Evolutionary conservation across 1,140 invertebrate genomes (phyloP), one percentile per base, ranked within the genome.

Genomic region (Lucilia cuprina): DNA sequence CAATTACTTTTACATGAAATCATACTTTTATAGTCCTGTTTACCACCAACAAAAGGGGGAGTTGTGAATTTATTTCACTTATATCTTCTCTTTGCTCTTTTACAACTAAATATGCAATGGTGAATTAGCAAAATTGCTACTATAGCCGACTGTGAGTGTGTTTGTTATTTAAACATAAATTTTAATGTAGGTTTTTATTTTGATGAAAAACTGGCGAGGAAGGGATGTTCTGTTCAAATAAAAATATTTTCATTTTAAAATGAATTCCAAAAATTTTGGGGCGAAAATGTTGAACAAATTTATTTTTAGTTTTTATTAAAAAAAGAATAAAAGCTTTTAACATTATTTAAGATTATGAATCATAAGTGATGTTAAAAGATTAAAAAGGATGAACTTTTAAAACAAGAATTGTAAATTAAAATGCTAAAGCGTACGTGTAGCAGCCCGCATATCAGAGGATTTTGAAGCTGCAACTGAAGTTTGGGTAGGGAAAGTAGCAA

Each of bases 51-150:
- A n/a, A n/a, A n/a, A n/a, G n/a, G 25, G 25, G 25, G 25, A 30
- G 25, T 30, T 30, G 25, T 30, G 25, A 30, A 30, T 30, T 30
- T 30, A 30, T 30, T 30, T 30, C 25, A 30, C 3, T 30, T 30
- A 30, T 30, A 30, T 30, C 25, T 30, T 30, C 17, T 55, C 50
- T 13, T 13, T 55, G 17, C 50, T 12, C 7, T 55, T 55, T 12
- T 55, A 17, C 12, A 55, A 55, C 50, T 2, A 55, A 55, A 55
- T 55, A n/a, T 55, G 41, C 41, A 21, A 80, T 80, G 77, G 77
- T 80, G 77, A 80, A 80, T 80, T 80, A 80, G 77, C 77, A 80
- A 80, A 60, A 80, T 80, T 80, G 41, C 77, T 49, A 10, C 41
- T n/a, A 70, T 25, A 70, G 17, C 19, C 25, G 25, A 30, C 1